phyloP scores from a whole-genome alignment of 2,113 vertebrate species.

The Antechinus flavipes region DNA sequence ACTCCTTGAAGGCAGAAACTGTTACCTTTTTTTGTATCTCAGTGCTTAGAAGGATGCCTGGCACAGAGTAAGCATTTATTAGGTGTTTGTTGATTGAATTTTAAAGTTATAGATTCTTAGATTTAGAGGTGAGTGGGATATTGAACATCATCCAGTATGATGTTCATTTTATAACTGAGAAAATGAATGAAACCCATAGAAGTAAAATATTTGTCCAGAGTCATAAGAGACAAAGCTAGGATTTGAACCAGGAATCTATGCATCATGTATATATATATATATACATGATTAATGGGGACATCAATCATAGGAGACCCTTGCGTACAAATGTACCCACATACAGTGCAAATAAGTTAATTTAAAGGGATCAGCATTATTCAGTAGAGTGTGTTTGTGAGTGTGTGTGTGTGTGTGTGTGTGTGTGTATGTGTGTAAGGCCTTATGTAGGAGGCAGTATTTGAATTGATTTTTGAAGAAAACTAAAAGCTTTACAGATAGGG shows the following conservation, averaged over 20 bases:
- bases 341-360: background rate
- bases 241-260: background rate
- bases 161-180: background rate
- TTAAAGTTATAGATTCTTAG: background rate
- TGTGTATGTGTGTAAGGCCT: background rate
- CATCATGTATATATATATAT: too few species aligned
- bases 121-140: background rate
- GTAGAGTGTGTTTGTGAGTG: background rate
- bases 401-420: too few species aligned
- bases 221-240: background rate
- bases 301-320: background rate
- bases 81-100: background rate
- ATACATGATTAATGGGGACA: background rate
- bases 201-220: background rate
- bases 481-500: background rate
- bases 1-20: background rate
- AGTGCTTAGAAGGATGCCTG: background rate
- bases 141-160: background rate
- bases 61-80: background rate
- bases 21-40: background rate
- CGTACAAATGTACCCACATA: background rate
- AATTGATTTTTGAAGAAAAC: background rate
- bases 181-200: background rate
- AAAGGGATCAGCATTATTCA: background rate
- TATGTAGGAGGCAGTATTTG: background rate